Percentiles rank a stretch among this genome's conserved stretches.
Evolutionary conservation across 1,140 invertebrate species (phyloP).

Genomic region (Steinernema feltiae): DNA sequence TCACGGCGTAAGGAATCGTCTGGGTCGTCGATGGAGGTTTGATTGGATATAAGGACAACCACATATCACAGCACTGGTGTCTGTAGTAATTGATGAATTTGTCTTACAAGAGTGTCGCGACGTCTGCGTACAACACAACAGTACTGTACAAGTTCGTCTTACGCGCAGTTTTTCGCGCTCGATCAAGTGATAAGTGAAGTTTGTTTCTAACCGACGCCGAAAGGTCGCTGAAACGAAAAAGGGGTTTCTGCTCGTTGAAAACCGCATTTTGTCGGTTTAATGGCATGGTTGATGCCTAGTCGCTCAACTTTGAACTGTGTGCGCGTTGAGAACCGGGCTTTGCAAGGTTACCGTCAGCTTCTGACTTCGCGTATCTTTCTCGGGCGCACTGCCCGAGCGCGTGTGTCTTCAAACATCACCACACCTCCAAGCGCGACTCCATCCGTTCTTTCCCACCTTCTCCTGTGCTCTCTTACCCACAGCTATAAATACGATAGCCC

Average conservation of each 20-base stretch:
- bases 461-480: constrained; percentile 3
- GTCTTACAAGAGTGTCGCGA: no score
- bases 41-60: no score
- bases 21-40: no score
- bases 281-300: not conserved
- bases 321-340: not conserved
- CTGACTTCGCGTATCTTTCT: constrained; percentile 1
- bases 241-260: not conserved
- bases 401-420: constrained; percentile 7
- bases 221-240: not conserved
- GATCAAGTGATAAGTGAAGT: not conserved
- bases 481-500: constrained; percentile 2
- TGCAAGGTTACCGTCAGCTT: constrained; percentile 9
- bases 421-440: constrained; percentile 12
- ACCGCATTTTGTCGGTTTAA: not conserved
- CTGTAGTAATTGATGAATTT: no score
- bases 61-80: no score
- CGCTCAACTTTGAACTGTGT: constrained; percentile 8
- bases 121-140: no score
- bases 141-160: no score
- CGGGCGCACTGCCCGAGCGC: not conserved
- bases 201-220: not conserved
- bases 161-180: no score
- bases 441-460: constrained; percentile 10
- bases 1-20: no score